phyloP scores from a whole-genome alignment of 1,140 invertebrate genomes.

The Ericerus pela region DNA sequence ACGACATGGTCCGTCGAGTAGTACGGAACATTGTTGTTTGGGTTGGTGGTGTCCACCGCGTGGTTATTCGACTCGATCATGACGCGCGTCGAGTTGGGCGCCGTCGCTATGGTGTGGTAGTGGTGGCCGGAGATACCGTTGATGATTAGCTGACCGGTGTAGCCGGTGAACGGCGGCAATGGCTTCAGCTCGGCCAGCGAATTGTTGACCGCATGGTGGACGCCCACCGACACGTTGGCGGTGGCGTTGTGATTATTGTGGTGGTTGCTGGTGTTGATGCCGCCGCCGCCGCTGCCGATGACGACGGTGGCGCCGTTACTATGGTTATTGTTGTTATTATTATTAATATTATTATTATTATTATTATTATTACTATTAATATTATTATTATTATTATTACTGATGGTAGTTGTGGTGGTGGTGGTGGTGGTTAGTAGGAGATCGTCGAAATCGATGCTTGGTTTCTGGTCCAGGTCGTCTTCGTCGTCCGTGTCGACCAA shows the following conservation, averaged over 20 bases:
- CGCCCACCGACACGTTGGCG: background rate
- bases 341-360: no score
- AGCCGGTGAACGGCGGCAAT: constrained; percentile 67
- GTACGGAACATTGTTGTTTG: constrained; percentile 32
- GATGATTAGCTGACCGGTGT: constrained; percentile 64
- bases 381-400: background rate
- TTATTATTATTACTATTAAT: background rate
- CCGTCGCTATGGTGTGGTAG: constrained; percentile 57
- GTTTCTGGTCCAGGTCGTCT: constrained; percentile 10
- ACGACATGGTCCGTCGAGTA: constrained; percentile 25
- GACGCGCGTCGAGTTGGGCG: constrained; percentile 33
- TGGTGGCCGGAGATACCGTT: constrained; percentile 75
- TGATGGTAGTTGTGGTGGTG: constrained; percentile 4
- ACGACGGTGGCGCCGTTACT: constrained; percentile 35
- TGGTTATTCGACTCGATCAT: constrained; percentile 43
- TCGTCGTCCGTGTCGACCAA: background rate
- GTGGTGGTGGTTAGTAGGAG: constrained; percentile 39
- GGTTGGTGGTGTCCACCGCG: constrained; percentile 24
- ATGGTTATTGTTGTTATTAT: constrained; percentile 28
- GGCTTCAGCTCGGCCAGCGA: constrained; percentile 68
- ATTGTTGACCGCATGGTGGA: constrained; percentile 37
- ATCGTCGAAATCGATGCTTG: constrained; percentile 43
- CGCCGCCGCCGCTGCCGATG: constrained; percentile 41
- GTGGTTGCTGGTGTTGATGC: constrained; percentile 42
- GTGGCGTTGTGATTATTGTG: constrained; percentile 33